A percentile compares a stretch with the other conserved stretches of the same genome.
Evolutionary conservation across 2,113 vertebrate genomes (phyloP).

Genomic region (Mola mola): DNA sequence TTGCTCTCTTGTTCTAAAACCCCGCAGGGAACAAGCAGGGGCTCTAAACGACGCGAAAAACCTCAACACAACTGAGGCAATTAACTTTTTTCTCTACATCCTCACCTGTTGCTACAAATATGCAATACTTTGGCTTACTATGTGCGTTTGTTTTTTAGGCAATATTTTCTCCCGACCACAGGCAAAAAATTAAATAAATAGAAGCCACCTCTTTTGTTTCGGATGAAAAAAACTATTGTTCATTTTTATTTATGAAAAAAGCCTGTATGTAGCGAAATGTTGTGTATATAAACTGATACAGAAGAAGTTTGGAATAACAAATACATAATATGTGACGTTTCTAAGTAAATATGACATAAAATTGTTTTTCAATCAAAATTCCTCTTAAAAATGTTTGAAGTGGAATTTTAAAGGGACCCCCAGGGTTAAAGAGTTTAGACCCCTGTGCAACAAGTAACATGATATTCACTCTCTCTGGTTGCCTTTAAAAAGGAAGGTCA

Average conservation of each 20-base stretch:
- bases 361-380: not conserved
- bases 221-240: no score
- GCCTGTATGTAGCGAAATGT: no score
- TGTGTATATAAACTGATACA: not conserved
- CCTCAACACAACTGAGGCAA: constrained; percentile 1
- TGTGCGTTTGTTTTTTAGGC: no score
- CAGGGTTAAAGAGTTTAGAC: not conserved
- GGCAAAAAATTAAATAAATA: no score
- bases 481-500: constrained; percentile 14
- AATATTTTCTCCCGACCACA: no score
- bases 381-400: not conserved
- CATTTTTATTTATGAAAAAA: no score
- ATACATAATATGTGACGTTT: not conserved
- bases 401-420: constrained; percentile 10
- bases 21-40: not conserved
- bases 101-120: constrained; percentile 26
- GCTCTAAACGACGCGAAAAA: constrained; percentile 2
- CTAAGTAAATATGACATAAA: no score
- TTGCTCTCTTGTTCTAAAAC: constrained; percentile 32
- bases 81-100: not conserved
- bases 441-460: not conserved
- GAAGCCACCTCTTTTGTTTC: not conserved
- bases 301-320: not conserved
- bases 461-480: not conserved
- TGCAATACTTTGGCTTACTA: no score